These are phyloP conservation scores for Eristalis tenax DNA, from an alignment of 2,888 invertebrate genomes.

Conservation along the genomic window DNA sequence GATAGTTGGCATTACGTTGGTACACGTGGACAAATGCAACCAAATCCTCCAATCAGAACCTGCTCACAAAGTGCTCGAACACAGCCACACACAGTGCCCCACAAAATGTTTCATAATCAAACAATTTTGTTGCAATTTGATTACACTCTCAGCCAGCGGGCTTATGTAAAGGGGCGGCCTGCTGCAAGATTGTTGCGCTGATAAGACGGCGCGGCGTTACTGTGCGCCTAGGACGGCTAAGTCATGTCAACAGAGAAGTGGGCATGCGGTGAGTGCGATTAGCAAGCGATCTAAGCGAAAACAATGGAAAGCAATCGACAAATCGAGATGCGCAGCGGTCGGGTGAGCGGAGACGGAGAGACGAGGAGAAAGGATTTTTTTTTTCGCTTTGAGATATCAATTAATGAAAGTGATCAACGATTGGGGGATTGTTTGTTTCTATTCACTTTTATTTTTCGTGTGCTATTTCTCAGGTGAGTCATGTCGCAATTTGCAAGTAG, in stretches of 20 bases:
- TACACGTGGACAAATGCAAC: slow-evolving; percentile 33
- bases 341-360: background rate
- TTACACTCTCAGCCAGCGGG: background rate
- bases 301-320: background rate
- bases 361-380: background rate
- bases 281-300: slow-evolving; percentile 27
- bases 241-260: slow-evolving; percentile 13
- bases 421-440: background rate
- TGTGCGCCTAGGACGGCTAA: background rate
- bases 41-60: background rate
- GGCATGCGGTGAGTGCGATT: slow-evolving; percentile 31
- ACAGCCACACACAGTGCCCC: background rate
- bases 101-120: slow-evolving; percentile 39
- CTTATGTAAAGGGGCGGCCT: slow-evolving; percentile 44
- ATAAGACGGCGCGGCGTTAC: slow-evolving; percentile 8
- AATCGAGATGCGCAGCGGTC: no score
- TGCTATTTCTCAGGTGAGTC: background rate
- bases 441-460: no score
- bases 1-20: slow-evolving; percentile 32
- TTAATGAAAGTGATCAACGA: slow-evolving; percentile 9
- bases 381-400: background rate
- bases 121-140: slow-evolving; percentile 48
- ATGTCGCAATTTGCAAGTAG: slow-evolving; percentile 25
- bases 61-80: no score
- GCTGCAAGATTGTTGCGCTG: slow-evolving; percentile 28